Conservation (phyloP, 2,113 vertebrate species). For the Athene noctua region DNA sequence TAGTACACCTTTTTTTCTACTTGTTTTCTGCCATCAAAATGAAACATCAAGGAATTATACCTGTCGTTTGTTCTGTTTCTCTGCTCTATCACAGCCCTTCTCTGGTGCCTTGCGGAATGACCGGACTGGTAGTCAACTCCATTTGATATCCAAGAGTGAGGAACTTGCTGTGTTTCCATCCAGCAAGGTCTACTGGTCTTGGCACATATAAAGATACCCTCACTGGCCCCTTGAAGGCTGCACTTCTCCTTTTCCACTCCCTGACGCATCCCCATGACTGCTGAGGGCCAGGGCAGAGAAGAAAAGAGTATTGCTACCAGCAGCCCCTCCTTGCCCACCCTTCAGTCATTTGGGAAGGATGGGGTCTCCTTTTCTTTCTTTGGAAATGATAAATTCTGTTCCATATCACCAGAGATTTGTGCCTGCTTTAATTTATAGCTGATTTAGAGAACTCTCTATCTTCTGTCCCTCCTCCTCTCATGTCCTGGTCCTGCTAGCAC, state of each 20-base stretch:
- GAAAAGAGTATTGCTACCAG: background rate
- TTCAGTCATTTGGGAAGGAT: background rate
- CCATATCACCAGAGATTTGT: background rate
- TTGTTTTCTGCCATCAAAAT: background rate
- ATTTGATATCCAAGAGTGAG: background rate
- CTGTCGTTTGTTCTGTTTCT: background rate
- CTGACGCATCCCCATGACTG: background rate
- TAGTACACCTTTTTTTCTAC: background rate
- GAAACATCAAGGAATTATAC: background rate
- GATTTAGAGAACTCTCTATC: background rate
- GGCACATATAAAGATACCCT: background rate
- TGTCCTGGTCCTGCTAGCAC: background rate
- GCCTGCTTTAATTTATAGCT: background rate
- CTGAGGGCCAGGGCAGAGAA: background rate
- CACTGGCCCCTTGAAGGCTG: background rate
- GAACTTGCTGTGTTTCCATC: background rate
- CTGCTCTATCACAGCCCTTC: background rate
- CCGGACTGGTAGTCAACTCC: background rate
- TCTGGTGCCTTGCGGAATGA: background rate
- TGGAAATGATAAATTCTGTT: background rate
- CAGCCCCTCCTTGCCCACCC: background rate
- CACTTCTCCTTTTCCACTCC: background rate
- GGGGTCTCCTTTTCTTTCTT: background rate
- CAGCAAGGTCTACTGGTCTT: background rate
- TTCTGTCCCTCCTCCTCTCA: background rate